These are phyloP conservation scores for Panurus biarmicus DNA, from an alignment of 2,113 vertebrate species.

Conservation along the genomic window DNA sequence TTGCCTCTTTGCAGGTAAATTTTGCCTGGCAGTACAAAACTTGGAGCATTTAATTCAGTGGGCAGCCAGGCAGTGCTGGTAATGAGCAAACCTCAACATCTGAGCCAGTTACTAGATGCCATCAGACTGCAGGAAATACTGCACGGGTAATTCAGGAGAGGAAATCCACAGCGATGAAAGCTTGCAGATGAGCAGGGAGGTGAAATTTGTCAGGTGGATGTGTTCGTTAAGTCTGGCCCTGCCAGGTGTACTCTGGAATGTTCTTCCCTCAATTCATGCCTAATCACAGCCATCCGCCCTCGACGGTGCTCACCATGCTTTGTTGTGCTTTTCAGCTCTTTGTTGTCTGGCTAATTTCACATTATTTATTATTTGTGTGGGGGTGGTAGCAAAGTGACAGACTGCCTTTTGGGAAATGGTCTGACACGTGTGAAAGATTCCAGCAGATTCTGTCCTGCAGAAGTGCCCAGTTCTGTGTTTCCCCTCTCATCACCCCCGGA, in stretches of 20 bases:
- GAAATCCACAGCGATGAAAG: background rate
- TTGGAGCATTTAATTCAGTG: background rate
- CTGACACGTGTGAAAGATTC: background rate
- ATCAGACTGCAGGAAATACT: background rate
- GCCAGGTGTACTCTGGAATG: background rate
- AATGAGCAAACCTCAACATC: background rate
- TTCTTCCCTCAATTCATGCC: background rate
- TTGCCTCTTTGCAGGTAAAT: background rate
- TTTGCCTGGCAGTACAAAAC: background rate
- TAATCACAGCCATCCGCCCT: background rate
- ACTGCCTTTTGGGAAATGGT: background rate
- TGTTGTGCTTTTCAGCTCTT: background rate
- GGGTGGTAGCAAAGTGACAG: background rate
- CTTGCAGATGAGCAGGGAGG: background rate
- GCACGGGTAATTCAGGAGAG: background rate
- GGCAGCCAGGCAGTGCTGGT: background rate
- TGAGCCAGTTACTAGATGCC: background rate
- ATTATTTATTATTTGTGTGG: background rate
- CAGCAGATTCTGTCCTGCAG: background rate
- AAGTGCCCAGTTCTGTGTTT: background rate
- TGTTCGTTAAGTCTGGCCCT: background rate
- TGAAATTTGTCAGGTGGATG: background rate
- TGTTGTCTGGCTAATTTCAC: background rate
- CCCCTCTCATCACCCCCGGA: fast-evolving
- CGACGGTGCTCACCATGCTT: background rate